A percentile compares a stretch with the other conserved stretches of the same genome.
Evolutionary conservation across 2,113 vertebrate genomes (phyloP).

Genomic region (Peromyscus maniculatus): DNA sequence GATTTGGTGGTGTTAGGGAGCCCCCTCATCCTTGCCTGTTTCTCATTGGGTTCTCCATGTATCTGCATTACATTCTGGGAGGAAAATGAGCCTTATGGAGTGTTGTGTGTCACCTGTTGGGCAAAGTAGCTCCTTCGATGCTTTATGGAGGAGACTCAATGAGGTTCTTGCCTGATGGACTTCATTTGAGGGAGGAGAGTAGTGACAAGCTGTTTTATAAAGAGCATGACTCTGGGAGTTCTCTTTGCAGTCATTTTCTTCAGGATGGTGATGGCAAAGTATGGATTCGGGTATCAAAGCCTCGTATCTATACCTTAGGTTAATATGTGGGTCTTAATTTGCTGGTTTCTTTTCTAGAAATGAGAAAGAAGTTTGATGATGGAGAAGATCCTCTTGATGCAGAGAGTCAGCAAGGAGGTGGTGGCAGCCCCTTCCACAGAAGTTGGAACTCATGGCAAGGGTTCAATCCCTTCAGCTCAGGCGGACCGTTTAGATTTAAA

Average conservation of each 20-base stretch:
- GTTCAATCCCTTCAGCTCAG: conserved; percentile 97
- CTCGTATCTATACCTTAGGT: not conserved
- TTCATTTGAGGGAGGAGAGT: not conserved
- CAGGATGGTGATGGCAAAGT: not conserved
- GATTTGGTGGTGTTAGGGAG: not conserved
- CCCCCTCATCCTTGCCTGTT: too few species aligned
- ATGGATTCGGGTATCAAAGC: too few species aligned
- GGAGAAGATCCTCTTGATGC: conserved; percentile 98
- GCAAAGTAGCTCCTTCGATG: too few species aligned
- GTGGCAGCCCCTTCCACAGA: conserved; percentile 91
- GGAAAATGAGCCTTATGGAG: not conserved
- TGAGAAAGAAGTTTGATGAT: conserved; percentile 96
- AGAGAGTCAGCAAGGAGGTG: conserved; percentile 94
- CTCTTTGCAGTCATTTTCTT: not conserved
- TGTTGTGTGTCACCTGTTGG: not conserved
- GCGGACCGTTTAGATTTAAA: conserved; percentile 97
- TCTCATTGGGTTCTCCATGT: not conserved
- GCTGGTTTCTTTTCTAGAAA: conserved; percentile 89
- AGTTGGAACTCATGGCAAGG: conserved; percentile 95
- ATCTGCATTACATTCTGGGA: not conserved
- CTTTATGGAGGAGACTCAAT: not conserved
- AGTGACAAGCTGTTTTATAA: not conserved
- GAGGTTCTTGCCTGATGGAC: not conserved
- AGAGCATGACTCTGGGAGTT: not conserved
- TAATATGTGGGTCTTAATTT: not conserved